Evolutionary conservation across 2,797 vertebrate genomes (phyloP).

Genomic region (Chaetophractus vellerosus): DNA sequence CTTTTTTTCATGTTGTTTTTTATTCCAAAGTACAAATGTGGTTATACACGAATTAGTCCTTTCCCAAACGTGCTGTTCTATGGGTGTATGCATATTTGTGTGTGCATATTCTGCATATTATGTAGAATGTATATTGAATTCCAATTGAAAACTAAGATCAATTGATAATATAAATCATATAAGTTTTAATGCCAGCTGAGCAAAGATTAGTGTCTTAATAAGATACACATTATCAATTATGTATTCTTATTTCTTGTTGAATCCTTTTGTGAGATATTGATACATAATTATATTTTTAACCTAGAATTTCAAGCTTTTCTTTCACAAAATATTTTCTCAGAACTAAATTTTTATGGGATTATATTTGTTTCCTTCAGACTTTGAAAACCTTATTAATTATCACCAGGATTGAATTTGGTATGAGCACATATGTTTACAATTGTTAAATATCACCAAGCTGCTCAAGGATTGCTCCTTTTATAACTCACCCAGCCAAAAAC

Average conservation of each 20-base stretch:
- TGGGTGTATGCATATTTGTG: not conserved
- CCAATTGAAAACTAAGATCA: not conserved
- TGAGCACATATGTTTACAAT: not conserved
- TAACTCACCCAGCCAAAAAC: not conserved
- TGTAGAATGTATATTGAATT: not conserved
- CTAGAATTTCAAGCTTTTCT: not conserved
- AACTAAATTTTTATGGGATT: not conserved
- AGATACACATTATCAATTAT: not conserved
- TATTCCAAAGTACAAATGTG: constrained; percentile 4
- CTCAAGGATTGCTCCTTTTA: not conserved
- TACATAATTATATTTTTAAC: constrained; percentile 17
- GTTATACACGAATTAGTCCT: not conserved
- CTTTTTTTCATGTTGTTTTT: constrained; percentile 40
- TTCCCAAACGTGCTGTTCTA: not conserved
- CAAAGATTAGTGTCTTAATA: not conserved
- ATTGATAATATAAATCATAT: not conserved
- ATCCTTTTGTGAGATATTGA: not conserved
- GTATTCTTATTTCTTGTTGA: not conserved
- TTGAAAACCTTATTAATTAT: not conserved
- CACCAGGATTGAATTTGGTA: not conserved
- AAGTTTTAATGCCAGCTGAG: not conserved
- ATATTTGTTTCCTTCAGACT: not conserved
- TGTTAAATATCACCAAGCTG: not conserved
- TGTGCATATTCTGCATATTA: not conserved
- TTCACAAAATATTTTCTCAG: not conserved